phyloP scores from a whole-genome alignment of 2,888 invertebrate genomes.

The Chloroclysta siterata region DNA sequence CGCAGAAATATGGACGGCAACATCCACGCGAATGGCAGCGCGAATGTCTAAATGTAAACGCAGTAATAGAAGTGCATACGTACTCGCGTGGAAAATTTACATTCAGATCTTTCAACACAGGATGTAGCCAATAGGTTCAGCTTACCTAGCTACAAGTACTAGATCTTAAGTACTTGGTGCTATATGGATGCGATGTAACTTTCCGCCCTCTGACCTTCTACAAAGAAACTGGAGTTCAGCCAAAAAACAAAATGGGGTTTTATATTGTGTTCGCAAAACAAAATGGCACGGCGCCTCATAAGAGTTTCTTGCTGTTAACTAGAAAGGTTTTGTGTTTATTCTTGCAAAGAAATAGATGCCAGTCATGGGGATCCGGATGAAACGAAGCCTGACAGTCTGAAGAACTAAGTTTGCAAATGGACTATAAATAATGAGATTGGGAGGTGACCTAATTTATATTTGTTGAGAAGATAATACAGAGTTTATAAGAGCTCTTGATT shows the following conservation, averaged over 20 bases:
- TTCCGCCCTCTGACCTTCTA: slow-evolving; percentile 20
- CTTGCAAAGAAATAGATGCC: neutral
- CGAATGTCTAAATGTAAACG: no score
- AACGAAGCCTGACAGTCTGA: no score
- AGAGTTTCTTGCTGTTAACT: neutral
- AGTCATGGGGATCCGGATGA: neutral
- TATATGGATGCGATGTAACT: slow-evolving; percentile 1
- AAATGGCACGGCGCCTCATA: slow-evolving; percentile 5
- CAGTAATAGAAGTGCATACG: no score
- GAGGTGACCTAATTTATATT: neutral
- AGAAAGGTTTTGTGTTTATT: neutral
- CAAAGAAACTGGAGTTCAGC: slow-evolving; percentile 25
- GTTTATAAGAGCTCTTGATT: slow-evolving; percentile 10
- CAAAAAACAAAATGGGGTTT: slow-evolving; percentile 20
- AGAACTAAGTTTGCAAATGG: no score
- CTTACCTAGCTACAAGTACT: neutral
- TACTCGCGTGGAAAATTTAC: no score
- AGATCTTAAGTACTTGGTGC: neutral
- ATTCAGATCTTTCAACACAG: neutral
- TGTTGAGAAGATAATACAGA: slow-evolving; percentile 9
- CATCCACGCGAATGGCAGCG: no score
- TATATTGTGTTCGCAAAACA: slow-evolving; percentile 19
- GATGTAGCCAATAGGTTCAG: neutral
- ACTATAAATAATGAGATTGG: no score
- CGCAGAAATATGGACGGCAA: no score